phyloP scores from a whole-genome alignment of 1,140 invertebrate species.

The Drosophila erecta region DNA sequence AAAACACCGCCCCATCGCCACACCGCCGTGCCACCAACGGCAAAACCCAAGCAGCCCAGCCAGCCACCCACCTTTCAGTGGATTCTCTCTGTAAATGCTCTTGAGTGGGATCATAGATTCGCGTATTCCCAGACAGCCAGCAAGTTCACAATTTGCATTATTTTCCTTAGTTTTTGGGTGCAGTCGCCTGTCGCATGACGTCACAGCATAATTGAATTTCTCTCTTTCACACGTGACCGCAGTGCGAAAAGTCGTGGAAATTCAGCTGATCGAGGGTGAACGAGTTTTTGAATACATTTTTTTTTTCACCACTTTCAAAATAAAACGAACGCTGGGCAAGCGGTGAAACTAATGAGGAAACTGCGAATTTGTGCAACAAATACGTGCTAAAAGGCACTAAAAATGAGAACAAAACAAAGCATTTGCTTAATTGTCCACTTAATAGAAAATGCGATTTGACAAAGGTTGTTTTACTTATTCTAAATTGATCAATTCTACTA shows the following conservation, averaged over 20 bases:
- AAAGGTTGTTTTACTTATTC: slow-evolving; percentile 9
- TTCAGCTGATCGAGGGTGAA: not conserved
- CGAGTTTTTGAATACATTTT: slow-evolving; percentile 47
- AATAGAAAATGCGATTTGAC: slow-evolving; percentile 9
- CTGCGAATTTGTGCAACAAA: slow-evolving; percentile 70
- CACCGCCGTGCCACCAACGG: slow-evolving; percentile 5
- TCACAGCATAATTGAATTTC: slow-evolving; percentile 2
- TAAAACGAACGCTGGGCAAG: slow-evolving; percentile 18
- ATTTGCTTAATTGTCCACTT: slow-evolving; percentile 20
- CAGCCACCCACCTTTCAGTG: slow-evolving; percentile 24
- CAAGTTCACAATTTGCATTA: slow-evolving; percentile 7
- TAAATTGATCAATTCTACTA: not conserved
- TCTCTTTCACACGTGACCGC: slow-evolving; percentile 27
- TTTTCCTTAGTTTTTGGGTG: slow-evolving; percentile 32
- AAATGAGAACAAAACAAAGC: slow-evolving; percentile 5
- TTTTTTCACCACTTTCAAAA: slow-evolving; percentile 39
- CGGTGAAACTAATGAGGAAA: slow-evolving; percentile 70
- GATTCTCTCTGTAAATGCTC: slow-evolving; percentile 22
- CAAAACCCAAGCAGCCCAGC: not conserved
- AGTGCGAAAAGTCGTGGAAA: slow-evolving; percentile 2
- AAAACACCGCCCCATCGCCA: slow-evolving; percentile 34
- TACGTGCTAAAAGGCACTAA: slow-evolving; percentile 53
- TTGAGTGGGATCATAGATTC: slow-evolving; percentile 31
- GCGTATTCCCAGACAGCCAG: not conserved
- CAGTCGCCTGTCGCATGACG: slow-evolving; percentile 29